Conservation (phyloP, 1,140 invertebrate species). For the Brachionus plicatilis region DNA sequence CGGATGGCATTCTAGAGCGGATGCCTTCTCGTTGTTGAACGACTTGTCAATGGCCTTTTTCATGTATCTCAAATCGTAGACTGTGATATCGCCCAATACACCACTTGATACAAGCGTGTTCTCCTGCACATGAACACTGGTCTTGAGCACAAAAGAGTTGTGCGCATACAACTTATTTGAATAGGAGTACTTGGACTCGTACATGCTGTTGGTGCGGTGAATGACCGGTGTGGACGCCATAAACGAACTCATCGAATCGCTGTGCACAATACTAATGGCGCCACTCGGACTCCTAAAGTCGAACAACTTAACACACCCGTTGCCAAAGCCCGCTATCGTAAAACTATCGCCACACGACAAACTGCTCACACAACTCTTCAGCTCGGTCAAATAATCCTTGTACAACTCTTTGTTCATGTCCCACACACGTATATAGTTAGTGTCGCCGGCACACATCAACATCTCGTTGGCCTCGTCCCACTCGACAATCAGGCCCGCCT, state of each 20-base stretch:
- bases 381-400: constrained; percentile 5
- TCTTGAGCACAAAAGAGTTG: constrained; percentile 13
- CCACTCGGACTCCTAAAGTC: neutral
- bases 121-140: neutral
- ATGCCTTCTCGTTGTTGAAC: constrained; percentile 19
- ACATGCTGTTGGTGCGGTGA: neutral
- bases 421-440: neutral
- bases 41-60: neutral
- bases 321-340: constrained; percentile 24
- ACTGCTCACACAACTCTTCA: constrained; percentile 21
- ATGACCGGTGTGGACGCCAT: neutral
- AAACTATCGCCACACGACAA: neutral
- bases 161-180: neutral
- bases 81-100: neutral
- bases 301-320: constrained; percentile 28
- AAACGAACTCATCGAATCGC: too few relatives aligned
- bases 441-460: constrained; percentile 33
- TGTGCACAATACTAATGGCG: neutral
- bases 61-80: constrained; percentile 17
- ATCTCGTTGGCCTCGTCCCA: constrained; percentile 18
- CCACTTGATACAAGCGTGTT: neutral
- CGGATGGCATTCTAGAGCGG: neutral
- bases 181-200: neutral
- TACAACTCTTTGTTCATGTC: constrained; percentile 34
- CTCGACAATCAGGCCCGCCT: neutral